Conservation (phyloP, 2,113 vertebrate genomes). For the Ivindomyrus marchei region DNA sequence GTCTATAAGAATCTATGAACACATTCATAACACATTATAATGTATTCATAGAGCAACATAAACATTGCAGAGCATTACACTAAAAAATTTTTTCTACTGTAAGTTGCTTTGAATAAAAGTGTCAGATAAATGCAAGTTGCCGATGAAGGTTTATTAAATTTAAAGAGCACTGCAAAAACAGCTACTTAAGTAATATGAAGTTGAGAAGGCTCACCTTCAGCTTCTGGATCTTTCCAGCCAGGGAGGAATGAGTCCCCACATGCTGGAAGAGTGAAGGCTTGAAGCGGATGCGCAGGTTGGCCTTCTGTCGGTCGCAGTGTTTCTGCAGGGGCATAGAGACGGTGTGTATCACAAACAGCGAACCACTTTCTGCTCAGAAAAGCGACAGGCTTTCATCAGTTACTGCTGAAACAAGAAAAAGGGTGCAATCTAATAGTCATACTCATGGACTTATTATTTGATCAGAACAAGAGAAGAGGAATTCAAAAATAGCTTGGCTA, state of each 20-base stretch:
- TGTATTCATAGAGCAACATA: not conserved
- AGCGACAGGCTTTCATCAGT: not conserved
- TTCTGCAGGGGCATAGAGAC: conserved; percentile 62
- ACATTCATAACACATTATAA: not conserved
- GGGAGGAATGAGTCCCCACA: conserved; percentile 90
- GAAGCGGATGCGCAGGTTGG: conserved; percentile 94
- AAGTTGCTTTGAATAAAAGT: not conserved
- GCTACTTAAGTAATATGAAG: not conserved
- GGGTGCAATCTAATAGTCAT: not conserved
- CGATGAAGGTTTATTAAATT: not conserved
- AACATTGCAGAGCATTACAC: not conserved
- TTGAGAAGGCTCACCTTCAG: conserved; percentile 71
- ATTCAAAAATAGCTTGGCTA: not conserved
- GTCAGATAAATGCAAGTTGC: not conserved
- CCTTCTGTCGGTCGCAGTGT: conserved; percentile 96
- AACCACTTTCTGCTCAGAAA: not conserved
- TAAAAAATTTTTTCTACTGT: not conserved
- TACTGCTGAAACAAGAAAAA: not conserved
- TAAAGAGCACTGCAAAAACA: not conserved
- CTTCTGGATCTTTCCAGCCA: conserved; percentile 97
- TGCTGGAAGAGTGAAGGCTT: conserved; percentile 98
- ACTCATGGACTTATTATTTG: not conserved
- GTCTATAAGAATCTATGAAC: not conserved
- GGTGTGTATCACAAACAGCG: not conserved
- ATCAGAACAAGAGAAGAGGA: not conserved